Conservation (phyloP, 2,113 vertebrate genomes). For the Phalacrocorax brasilianus region DNA sequence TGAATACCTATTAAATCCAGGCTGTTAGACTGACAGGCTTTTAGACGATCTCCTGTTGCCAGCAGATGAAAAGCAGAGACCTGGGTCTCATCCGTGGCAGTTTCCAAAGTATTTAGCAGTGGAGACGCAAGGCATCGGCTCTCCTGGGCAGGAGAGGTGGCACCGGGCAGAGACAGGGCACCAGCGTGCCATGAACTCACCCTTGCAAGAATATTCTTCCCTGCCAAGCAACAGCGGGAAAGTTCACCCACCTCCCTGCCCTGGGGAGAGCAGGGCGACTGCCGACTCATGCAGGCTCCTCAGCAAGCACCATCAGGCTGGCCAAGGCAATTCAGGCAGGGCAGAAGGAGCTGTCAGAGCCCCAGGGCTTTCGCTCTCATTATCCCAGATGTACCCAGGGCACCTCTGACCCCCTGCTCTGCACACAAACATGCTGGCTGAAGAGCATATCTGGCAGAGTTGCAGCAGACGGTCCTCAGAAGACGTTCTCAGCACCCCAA, state of each 20-base stretch:
- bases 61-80: not conserved
- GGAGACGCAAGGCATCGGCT: not conserved
- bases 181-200: fast-evolving
- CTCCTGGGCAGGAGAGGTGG: not conserved
- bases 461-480: not conserved
- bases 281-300: not conserved
- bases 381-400: not conserved
- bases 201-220: not conserved
- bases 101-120: not conserved
- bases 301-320: not conserved
- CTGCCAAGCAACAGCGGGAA: not conserved
- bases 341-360: not conserved
- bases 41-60: not conserved
- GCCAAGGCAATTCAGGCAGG: not conserved
- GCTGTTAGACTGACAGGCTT: not conserved
- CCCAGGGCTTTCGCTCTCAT: not conserved
- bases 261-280: not conserved
- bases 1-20: not conserved
- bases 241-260: not conserved
- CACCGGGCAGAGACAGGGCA: not conserved
- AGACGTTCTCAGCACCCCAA: not conserved
- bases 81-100: not conserved
- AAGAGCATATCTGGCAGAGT: not conserved
- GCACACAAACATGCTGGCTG: not conserved
- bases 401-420: not conserved